Conservation (phyloP, 2,113 vertebrate species). For the Chlamydotis undulata region DNA sequence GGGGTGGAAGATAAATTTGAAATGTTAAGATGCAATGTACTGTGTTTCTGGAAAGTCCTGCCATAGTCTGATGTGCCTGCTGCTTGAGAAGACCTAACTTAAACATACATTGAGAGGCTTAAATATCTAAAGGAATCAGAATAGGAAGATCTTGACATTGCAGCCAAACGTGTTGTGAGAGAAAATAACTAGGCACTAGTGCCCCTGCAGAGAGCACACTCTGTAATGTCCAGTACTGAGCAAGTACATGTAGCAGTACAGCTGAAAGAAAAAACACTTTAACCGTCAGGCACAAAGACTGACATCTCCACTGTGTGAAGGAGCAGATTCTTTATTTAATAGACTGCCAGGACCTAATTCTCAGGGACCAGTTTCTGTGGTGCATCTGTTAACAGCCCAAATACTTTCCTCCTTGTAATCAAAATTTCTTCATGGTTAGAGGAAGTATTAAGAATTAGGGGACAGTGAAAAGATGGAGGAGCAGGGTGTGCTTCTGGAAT, state of each 20-base stretch:
- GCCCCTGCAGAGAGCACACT: neutral
- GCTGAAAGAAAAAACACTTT: neutral
- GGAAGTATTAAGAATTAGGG: neutral
- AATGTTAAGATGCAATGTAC: neutral
- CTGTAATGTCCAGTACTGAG: neutral
- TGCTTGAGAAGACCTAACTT: neutral
- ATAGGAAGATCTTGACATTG: neutral
- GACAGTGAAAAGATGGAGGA: neutral
- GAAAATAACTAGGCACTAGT: neutral
- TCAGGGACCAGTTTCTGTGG: neutral
- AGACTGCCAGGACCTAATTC: neutral
- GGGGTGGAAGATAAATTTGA: neutral
- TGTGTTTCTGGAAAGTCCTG: neutral
- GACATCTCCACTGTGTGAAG: neutral
- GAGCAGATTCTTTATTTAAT: neutral
- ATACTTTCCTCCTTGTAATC: neutral
- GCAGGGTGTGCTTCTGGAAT: neutral
- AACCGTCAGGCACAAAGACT: neutral
- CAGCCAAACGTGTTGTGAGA: neutral
- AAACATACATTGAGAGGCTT: neutral
- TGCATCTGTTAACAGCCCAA: neutral
- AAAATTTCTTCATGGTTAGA: neutral
- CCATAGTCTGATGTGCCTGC: neutral
- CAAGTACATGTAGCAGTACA: neutral
- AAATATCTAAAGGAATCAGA: neutral